Evolutionary conservation across 2,113 vertebrate species (phyloP).

Genomic region (Herpetotheres cachinnans): DNA sequence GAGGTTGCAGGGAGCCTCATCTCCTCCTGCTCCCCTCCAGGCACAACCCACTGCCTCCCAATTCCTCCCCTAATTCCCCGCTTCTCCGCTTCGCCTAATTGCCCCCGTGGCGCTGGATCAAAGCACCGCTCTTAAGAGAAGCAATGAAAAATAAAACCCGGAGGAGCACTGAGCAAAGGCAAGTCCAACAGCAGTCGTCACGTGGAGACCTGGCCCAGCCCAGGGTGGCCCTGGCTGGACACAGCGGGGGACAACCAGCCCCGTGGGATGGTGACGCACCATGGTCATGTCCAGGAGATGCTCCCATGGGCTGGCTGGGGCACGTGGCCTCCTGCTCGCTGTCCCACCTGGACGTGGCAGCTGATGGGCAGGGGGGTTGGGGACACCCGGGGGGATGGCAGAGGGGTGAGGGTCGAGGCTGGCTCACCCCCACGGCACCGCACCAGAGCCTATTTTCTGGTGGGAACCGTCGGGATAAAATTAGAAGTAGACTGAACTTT

Average conservation of each 20-base stretch:
- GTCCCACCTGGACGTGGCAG: neutral
- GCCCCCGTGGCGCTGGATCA: accelerated
- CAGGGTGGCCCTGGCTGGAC: neutral
- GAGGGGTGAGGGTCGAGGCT: neutral
- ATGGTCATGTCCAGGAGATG: too few relatives aligned
- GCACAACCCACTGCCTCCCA: neutral
- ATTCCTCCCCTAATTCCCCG: neutral
- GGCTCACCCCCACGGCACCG: accelerated
- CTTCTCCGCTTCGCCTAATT: neutral
- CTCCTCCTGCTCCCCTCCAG: neutral
- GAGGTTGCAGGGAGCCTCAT: neutral
- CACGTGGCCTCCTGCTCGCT: accelerated
- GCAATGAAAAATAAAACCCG: too few relatives aligned
- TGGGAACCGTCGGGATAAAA: slow-evolving; percentile 16
- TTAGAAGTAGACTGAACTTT: slow-evolving; percentile 38
- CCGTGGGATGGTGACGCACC: neutral
- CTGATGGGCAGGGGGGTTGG: neutral
- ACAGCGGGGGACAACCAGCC: accelerated
- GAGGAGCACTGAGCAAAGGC: neutral
- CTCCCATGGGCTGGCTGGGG: neutral
- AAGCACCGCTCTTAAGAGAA: neutral
- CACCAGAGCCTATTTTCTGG: neutral
- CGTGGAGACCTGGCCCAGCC: neutral
- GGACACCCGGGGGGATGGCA: neutral
- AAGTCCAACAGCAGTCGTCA: neutral